Conservation (phyloP, 2,797 vertebrate genomes). For the Potorous gilbertii region DNA sequence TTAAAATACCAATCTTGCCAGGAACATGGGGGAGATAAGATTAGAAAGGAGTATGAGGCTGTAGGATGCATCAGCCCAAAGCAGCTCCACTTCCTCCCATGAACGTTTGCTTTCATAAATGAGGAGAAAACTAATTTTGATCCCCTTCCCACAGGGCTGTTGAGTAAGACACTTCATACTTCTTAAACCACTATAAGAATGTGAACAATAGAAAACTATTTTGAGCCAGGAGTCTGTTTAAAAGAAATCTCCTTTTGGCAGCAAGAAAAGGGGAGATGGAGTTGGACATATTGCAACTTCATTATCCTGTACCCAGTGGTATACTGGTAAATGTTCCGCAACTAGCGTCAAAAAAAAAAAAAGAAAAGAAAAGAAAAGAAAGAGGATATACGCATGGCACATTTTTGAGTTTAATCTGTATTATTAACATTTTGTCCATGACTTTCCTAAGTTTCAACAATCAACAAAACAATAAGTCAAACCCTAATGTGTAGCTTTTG, state of each 20-base stretch:
- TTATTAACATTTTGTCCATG: not conserved
- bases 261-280: not conserved
- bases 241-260: not conserved
- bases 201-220: not conserved
- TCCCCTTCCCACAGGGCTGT: not conserved
- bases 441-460: not conserved
- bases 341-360: not conserved
- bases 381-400: not conserved
- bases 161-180: not conserved
- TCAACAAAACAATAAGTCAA: not conserved
- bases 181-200: not conserved
- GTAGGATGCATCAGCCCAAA: slow-evolving; percentile 45
- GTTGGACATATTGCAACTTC: slow-evolving; percentile 8
- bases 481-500: not conserved
- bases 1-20: slow-evolving; percentile 75
- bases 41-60: slow-evolving; percentile 64
- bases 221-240: slow-evolving; percentile 25
- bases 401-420: not conserved
- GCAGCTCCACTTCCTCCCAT: slow-evolving; percentile 37
- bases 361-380: not conserved
- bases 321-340: not conserved
- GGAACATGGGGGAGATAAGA: slow-evolving; percentile 49
- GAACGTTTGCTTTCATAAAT: slow-evolving; percentile 38
- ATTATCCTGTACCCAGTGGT: not conserved
- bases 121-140: not conserved